A percentile compares a stretch with the other conserved stretches of the same genome.
Evolutionary conservation across 2,113 vertebrate species (phyloP).

Genomic region (Trochalopteron elliotii): DNA sequence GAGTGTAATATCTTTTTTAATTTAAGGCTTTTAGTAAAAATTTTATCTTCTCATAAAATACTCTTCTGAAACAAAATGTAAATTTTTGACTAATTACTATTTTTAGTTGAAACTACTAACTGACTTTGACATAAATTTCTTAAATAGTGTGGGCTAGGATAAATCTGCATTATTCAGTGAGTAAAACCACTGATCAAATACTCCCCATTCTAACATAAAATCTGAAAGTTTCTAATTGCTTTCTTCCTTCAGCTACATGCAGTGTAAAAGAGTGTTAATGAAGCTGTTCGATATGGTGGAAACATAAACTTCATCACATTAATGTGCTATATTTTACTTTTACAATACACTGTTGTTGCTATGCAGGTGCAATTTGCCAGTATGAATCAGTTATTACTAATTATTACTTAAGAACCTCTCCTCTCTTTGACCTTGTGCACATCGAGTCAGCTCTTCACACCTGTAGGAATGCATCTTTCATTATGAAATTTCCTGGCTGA

Average conservation of each 20-base stretch:
- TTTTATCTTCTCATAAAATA: background rate
- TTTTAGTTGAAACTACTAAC: background rate
- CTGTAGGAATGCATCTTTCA: background rate
- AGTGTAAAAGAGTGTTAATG: slow-evolving; percentile 2
- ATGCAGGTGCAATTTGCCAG: background rate
- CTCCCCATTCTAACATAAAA: background rate
- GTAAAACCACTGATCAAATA: slow-evolving; percentile 5
- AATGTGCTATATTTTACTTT: slow-evolving; percentile 34
- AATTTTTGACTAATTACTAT: background rate
- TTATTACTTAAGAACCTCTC: background rate
- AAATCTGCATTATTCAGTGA: slow-evolving; percentile 10
- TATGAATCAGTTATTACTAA: background rate
- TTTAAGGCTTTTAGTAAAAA: background rate
- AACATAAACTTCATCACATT: slow-evolving; percentile 16
- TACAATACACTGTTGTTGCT: background rate
- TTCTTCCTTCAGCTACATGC: background rate
- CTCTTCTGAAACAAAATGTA: background rate
- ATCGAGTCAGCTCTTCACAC: background rate
- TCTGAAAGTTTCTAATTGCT: slow-evolving; percentile 18
- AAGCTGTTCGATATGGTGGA: background rate
- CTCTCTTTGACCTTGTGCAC: background rate
- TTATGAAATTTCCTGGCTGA: background rate
- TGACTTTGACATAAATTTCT: background rate
- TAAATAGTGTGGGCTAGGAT: background rate
- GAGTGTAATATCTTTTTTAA: background rate